A percentile compares a stretch with the other conserved stretches of the same genome.
Evolutionary conservation across 2,797 vertebrate species (phyloP).

Genomic region (Sciurus vulgaris): DNA sequence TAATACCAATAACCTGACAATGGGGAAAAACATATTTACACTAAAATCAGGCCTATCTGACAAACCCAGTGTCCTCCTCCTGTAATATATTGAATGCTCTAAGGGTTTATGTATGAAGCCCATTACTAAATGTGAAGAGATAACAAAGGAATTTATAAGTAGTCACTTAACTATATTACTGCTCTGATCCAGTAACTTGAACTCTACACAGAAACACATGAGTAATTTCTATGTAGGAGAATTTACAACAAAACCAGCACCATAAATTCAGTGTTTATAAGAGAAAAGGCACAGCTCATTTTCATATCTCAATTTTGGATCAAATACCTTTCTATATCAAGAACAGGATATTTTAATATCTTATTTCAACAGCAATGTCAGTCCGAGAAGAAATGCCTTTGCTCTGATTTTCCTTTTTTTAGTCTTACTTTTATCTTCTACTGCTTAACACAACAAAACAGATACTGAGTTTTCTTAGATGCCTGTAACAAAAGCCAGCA

Average conservation of each 20-base stretch:
- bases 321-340: conserved; percentile 40
- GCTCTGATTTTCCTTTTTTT: conserved; percentile 59
- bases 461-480: conserved; percentile 52
- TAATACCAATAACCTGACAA: conserved; percentile 27
- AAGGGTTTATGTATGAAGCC: not conserved
- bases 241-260: not conserved
- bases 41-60: conserved; percentile 23
- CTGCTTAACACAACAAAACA: conserved; percentile 56
- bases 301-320: conserved; percentile 42
- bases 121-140: conserved; percentile 56
- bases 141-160: conserved; percentile 50
- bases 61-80: not conserved
- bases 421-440: conserved; percentile 51
- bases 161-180: conserved; percentile 30
- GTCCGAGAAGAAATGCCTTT: conserved; percentile 25
- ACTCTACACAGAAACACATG: conserved; percentile 22
- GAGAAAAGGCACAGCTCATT: conserved; percentile 48
- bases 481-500: conserved; percentile 46
- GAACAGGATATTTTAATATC: conserved; percentile 46
- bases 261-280: conserved; percentile 10
- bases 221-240: conserved; percentile 47
- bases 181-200: conserved; percentile 32
- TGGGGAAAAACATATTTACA: conserved; percentile 14
- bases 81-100: not conserved
- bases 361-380: conserved; percentile 55